These are phyloP conservation scores for Mareca penelope DNA, from an alignment of 2,797 vertebrate genomes.

Conservation along the genomic window DNA sequence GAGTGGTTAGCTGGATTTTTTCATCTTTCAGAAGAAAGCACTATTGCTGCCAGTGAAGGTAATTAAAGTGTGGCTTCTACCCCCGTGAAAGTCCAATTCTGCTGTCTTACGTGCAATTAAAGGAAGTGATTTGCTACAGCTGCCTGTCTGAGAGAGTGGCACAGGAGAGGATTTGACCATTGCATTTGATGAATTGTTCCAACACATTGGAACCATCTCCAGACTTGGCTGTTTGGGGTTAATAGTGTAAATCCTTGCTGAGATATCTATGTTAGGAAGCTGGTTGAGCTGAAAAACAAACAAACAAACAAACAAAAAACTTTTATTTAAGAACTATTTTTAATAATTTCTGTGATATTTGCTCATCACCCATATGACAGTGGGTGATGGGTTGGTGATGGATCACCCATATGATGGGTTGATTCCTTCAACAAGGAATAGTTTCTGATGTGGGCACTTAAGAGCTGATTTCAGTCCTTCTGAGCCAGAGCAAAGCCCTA, in stretches of 20 bases:
- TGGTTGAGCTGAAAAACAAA: not conserved
- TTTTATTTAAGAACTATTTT: not conserved
- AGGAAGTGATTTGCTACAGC: not conserved
- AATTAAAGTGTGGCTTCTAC: not conserved
- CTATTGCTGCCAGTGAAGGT: not conserved
- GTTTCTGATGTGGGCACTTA: not conserved
- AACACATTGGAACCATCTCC: not conserved
- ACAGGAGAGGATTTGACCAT: not conserved
- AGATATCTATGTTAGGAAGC: not conserved
- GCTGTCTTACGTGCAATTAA: not conserved
- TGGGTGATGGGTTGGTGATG: too few relatives aligned
- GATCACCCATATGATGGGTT: not conserved
- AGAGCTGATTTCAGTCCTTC: not conserved
- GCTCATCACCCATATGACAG: not conserved
- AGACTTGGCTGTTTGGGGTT: not conserved
- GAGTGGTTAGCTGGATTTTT: not conserved
- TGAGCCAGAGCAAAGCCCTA: not conserved
- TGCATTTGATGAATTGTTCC: not conserved
- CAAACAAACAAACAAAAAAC: accelerated
- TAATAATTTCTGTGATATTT: not conserved
- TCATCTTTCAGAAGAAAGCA: not conserved
- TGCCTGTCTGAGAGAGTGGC: not conserved
- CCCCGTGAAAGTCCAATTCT: not conserved
- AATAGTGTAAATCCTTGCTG: not conserved
- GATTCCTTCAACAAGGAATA: not conserved